Base-by-base conservation (phyloP, 2,888 invertebrate genomes). In the Hyalella azteca region DNA sequence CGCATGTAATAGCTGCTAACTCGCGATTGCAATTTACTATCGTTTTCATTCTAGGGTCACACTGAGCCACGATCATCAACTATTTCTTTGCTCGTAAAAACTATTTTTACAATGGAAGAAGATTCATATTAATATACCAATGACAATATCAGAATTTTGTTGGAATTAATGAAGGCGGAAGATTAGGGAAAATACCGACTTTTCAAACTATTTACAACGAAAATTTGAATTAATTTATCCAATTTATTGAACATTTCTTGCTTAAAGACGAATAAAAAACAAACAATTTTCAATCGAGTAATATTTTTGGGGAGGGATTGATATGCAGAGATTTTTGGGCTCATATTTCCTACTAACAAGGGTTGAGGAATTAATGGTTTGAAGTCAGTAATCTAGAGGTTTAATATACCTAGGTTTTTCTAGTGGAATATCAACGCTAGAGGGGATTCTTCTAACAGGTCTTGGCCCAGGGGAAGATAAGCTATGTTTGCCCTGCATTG, bases 381-480 rank as follows among this genome's bases (percentile, higher is more conserved):
- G 32, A n/a, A 66, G 66, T 66, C 36, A 66, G 66, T 66, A 66
- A 36, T 66, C 66, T 66, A 66, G 36, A 66, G 66, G 66, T 66
- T 66, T 66, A 36, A 66, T 66, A 36, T 66, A 66, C 66, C 66
- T 66, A 66, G 66, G 66, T 29, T 29, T 66, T 66, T 66, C 66
- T 66, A 66, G 36, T 66, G 66, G 66, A 19, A 66, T 66, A n/a
- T 66, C 36, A 29, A 66, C 66, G 66, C 66, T 66, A 66, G 66
- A 36, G 66, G 66, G 66, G 36, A 29, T 66, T 36, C 66, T 66
- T 66, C 66, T 66, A 66, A 32, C 36, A 36, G 32, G 32, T 36
- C 36, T 32, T 36, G 36, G 36, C 32, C 66, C 66, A 36, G 36
- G 36, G 32, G 66, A 66, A 66, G 19, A 29, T 36, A 36, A 15